A percentile compares a stretch with the other conserved stretches of the same genome.
Evolutionary conservation across 2,888 invertebrate genomes (phyloP).

Genomic region (Oxycera nigricornis): DNA sequence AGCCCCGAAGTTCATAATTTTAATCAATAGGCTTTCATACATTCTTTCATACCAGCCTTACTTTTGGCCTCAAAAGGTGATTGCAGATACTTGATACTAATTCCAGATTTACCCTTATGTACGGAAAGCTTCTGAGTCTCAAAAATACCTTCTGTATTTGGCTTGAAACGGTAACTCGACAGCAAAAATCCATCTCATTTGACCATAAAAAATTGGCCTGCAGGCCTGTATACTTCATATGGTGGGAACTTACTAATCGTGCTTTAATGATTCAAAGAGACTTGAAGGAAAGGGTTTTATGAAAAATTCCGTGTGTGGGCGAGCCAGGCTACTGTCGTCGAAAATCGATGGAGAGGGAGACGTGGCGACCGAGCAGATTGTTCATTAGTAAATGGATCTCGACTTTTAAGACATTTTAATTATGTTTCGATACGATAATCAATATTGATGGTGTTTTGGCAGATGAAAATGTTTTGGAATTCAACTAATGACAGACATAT

Average conservation of each 20-base stretch:
- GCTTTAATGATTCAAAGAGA: slow-evolving; percentile 33
- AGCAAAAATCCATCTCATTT: no score
- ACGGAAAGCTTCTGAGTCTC: no score
- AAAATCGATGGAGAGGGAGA: neutral
- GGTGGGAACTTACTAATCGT: slow-evolving; percentile 32
- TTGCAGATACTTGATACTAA: no score
- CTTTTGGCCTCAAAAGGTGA: no score
- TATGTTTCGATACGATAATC: slow-evolving; percentile 35
- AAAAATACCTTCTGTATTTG: no score
- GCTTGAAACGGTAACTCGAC: no score
- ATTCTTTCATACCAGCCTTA: no score
- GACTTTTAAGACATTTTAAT: slow-evolving; percentile 38
- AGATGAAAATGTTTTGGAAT: slow-evolving; percentile 16
- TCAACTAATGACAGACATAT: slow-evolving; percentile 17
- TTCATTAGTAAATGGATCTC: slow-evolving; percentile 16
- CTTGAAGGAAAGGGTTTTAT: slow-evolving; percentile 28
- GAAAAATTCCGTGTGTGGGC: slow-evolving; percentile 28
- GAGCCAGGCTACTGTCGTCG: neutral
- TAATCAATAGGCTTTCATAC: no score
- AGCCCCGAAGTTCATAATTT: no score
- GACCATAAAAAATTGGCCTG: no score
- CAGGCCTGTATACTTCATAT: neutral
- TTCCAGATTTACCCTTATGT: no score
- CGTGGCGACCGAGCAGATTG: neutral
- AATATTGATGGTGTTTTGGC: slow-evolving; percentile 38